A percentile compares a stretch with the other conserved stretches of the same genome.
Conservation (phyloP, 2,797 vertebrate genomes). For the Esox masquinongy region DNA sequence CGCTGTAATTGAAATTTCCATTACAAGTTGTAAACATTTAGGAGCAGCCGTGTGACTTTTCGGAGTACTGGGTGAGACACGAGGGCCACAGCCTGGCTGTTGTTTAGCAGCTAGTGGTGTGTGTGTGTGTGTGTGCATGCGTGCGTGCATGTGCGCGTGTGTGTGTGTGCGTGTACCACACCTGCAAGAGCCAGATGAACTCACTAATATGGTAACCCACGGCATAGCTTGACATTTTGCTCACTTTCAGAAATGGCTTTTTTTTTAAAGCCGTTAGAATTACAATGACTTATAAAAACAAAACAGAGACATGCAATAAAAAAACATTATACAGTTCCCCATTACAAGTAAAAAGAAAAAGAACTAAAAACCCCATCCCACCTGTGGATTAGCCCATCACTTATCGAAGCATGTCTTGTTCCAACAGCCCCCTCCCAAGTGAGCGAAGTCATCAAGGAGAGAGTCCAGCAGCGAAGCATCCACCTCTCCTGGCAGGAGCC, state of each 20-base stretch:
- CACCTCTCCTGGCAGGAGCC: slow-evolving; percentile 99
- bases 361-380: too few relatives aligned
- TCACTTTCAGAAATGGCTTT: too few relatives aligned
- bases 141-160: background rate
- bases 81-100: slow-evolving; percentile 67
- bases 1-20: slow-evolving; percentile 85
- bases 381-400: slow-evolving; percentile 20
- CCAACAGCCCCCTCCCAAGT: slow-evolving; percentile 95
- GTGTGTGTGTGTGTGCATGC: background rate
- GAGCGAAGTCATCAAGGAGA: slow-evolving; percentile 95
- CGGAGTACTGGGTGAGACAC: slow-evolving; percentile 68
- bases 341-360: too few relatives aligned
- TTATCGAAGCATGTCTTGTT: slow-evolving; percentile 64
- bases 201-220: too few relatives aligned
- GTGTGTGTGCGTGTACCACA: too few relatives aligned
- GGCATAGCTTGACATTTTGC: too few relatives aligned
- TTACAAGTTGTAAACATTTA: slow-evolving; percentile 84
- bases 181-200: too few relatives aligned
- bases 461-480: slow-evolving; percentile 90
- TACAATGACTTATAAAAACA: background rate
- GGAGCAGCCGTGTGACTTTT: slow-evolving; percentile 83
- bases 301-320: background rate
- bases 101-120: slow-evolving; percentile 60
- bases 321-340: too few relatives aligned
- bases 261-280: too few relatives aligned